A percentile compares a stretch with the other conserved stretches of the same genome.
Conservation (phyloP, 1,140 invertebrate genomes). For the Tetragnatha versicolor region DNA sequence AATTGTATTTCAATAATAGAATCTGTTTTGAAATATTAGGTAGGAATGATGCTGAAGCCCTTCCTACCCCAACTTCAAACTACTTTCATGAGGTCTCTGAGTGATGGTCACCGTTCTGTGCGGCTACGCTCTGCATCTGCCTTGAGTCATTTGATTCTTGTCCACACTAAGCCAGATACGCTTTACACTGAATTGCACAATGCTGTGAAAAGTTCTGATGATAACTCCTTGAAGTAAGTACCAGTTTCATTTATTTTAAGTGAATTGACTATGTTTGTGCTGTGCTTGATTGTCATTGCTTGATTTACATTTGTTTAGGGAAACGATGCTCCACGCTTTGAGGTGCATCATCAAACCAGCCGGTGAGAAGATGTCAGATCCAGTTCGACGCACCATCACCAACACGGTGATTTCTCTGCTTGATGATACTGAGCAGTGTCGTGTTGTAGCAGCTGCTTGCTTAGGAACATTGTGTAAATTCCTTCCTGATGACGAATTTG, state of each 20-base stretch:
- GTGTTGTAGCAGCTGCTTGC: conserved; percentile 83
- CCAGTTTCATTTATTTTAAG: background rate
- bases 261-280: too few relatives aligned
- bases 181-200: conserved; percentile 90
- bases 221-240: conserved; percentile 74
- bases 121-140: conserved; percentile 88
- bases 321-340: conserved; percentile 91
- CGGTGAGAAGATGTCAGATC: conserved; percentile 87
- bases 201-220: conserved; percentile 83
- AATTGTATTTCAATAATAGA: too few relatives aligned
- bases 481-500: conserved; percentile 77
- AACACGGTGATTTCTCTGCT: conserved; percentile 74
- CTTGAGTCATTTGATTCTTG: conserved; percentile 85
- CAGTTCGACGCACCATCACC: conserved; percentile 78
- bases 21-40: conserved; percentile 67
- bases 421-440: conserved; percentile 84
- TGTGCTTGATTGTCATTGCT: too few relatives aligned
- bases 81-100: conserved; percentile 93
- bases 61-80: conserved; percentile 98
- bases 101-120: conserved; percentile 86
- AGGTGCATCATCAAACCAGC: conserved; percentile 81
- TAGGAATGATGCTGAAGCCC: conserved; percentile 91
- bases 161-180: conserved; percentile 84
- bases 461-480: conserved; percentile 83
- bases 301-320: conserved; percentile 69